phyloP scores from a whole-genome alignment of 1,140 invertebrate species.

The Choristoneura fumiferana region DNA sequence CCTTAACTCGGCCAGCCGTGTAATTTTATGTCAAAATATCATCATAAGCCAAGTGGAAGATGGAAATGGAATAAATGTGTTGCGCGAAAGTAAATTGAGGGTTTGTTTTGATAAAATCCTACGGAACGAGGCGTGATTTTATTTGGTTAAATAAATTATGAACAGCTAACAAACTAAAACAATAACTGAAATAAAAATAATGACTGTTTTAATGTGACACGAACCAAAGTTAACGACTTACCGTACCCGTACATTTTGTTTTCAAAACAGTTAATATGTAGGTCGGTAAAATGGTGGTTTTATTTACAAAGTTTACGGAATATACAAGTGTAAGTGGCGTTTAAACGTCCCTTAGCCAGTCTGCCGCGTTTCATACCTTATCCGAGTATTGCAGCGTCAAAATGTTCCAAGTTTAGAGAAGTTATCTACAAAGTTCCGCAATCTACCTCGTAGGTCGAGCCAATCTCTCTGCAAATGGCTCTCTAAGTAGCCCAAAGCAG shows the following conservation, averaged over 20 bases:
- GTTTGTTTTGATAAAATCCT: slow-evolving; percentile 16
- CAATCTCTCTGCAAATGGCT: slow-evolving; percentile 66
- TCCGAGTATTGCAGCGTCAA: slow-evolving; percentile 71
- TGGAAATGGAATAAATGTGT: slow-evolving; percentile 25
- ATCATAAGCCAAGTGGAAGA: slow-evolving; percentile 27
- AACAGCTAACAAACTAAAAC: too few relatives aligned
- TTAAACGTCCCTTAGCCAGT: slow-evolving; percentile 41
- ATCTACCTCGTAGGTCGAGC: slow-evolving; percentile 69
- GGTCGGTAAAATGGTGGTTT: slow-evolving; percentile 21
- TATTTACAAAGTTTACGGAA: slow-evolving; percentile 33
- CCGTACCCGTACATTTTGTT: too few relatives aligned
- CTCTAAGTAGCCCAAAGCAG: slow-evolving; percentile 64
- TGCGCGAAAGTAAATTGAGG: slow-evolving; percentile 16
- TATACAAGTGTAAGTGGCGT: slow-evolving; percentile 42
- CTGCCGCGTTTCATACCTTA: slow-evolving; percentile 49
- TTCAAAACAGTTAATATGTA: too few relatives aligned
- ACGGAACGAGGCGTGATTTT: not conserved
- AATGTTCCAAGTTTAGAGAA: slow-evolving; percentile 72
- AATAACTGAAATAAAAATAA: too few relatives aligned
- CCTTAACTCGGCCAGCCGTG: slow-evolving; percentile 27
- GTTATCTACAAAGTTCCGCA: slow-evolving; percentile 73
- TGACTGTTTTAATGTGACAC: too few relatives aligned
- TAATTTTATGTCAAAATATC: slow-evolving; percentile 34
- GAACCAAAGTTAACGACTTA: too few relatives aligned
- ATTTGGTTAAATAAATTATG: too few relatives aligned